Base-by-base conservation (phyloP, 2,888 invertebrate genomes). In the Monochamus alternatus region DNA sequence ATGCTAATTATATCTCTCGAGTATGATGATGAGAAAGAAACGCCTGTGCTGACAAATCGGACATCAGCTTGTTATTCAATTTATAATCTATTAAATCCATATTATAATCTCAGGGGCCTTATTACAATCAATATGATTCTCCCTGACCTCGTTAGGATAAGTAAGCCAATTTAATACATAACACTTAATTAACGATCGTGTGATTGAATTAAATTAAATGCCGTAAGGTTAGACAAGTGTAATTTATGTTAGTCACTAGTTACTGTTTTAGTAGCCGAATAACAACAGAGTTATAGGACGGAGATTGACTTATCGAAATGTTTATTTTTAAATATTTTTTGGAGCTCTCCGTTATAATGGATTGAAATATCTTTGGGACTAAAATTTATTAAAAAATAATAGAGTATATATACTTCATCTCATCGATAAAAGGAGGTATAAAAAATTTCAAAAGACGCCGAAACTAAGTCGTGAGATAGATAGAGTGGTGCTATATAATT, bases 131-230 rank as follows among this genome's bases (percentile, higher is more conserved):
- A 12, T 47, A 47, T 55, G 5, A 55, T 55, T 55, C 38, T 55
- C 14, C 55, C 14, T 14, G 55, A 55, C 55, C 55, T 55, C 14
- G n/a, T 55, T 55, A 55, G n/a, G 14, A 3, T n/a, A 14, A 47
- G 47, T 47, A 47, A 47, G 47, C 9, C 55, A n/a, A 55, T 55
- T 14, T 55, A 55, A 55, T 55, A n/a, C 14, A 55, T 55, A 51
- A 51, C 51, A 51, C 51, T 51, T 51, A 51, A 51, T 51, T 51
- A 51, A 51, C 51, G 51, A 51, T 51, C 51, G 51, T 51, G 9
- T 55, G 55, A 55, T 14, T 55, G 55, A 55, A 55, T 55, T 55
- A 55, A 55, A 55, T 55, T 55, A 55, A 55, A 55, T n/a, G n/a
- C 55, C 14, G 55, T 55, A 55, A 55, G 55, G 55, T 55, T 55